Conservation (phyloP, 2,113 vertebrate species). For the Hippopotamus amphibius region DNA sequence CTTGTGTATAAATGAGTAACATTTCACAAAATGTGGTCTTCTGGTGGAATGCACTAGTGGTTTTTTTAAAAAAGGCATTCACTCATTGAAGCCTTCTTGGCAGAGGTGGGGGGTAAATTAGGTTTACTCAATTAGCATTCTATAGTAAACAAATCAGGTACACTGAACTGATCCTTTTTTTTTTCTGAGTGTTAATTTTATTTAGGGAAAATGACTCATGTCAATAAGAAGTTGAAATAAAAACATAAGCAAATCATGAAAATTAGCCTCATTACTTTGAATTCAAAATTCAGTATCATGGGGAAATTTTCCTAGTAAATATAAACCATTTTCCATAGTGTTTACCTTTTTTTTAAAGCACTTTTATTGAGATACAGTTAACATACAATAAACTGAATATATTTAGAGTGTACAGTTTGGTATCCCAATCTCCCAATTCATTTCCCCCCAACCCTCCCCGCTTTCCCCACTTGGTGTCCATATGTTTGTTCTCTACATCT, state of each 20-base stretch:
- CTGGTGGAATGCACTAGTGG: neutral
- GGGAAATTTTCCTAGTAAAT: neutral
- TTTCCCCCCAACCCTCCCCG: too few species aligned
- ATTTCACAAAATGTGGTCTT: conserved; percentile 54
- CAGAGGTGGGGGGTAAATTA: conserved; percentile 43
- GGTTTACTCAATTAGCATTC: conserved; percentile 44
- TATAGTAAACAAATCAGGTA: conserved; percentile 44
- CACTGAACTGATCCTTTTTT: neutral
- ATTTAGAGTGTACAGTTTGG: too few species aligned
- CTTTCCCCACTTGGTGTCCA: too few species aligned
- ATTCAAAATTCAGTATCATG: neutral
- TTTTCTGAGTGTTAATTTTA: neutral
- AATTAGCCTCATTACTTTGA: neutral
- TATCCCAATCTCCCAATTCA: too few species aligned
- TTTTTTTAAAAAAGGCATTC: neutral
- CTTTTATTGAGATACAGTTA: too few species aligned
- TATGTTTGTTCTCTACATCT: too few species aligned
- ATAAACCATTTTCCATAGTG: neutral
- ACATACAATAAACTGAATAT: too few species aligned
- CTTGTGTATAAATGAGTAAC: neutral
- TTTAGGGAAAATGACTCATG: neutral
- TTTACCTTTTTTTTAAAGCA: neutral
- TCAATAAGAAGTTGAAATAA: neutral
- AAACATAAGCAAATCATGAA: neutral
- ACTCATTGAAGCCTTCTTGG: neutral